Evolutionary conservation across 37 sponge, comb jelly and placozoan genomes (phyloP).

Genomic region (Halisarca cf. caerulea): DNA sequence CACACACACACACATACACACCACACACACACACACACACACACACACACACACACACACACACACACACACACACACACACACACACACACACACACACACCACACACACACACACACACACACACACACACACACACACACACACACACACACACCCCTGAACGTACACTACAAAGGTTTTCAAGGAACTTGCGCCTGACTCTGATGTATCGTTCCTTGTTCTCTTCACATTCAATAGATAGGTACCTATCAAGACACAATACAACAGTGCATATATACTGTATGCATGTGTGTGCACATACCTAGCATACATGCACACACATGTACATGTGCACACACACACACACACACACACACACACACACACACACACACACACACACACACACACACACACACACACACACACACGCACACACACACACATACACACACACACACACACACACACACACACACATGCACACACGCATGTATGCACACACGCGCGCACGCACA

Average conservation of each 20-base stretch:
- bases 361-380: too few species aligned
- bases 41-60: background rate
- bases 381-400: too few species aligned
- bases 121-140: background rate
- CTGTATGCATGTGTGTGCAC: too few species aligned
- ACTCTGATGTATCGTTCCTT: slow-evolving; percentile 37
- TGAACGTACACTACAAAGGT: background rate
- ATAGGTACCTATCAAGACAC: slow-evolving; percentile 74
- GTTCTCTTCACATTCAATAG: slow-evolving; percentile 89
- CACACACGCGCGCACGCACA: background rate
- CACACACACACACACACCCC: background rate
- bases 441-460: too few species aligned
- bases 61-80: background rate
- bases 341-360: too few species aligned
- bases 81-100: background rate
- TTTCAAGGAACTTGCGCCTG: slow-evolving; percentile 6
- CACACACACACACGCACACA: too few species aligned
- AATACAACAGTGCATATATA: too few species aligned
- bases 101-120: too few species aligned
- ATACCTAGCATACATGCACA: too few species aligned
- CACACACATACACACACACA: too few species aligned
- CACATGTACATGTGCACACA: too few species aligned
- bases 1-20: background rate
- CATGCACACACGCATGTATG: background rate
- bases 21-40: background rate